Evolutionary conservation across 2,888 invertebrate genomes (phyloP).

Genomic region (Drosophila nr. perissopoda): DNA sequence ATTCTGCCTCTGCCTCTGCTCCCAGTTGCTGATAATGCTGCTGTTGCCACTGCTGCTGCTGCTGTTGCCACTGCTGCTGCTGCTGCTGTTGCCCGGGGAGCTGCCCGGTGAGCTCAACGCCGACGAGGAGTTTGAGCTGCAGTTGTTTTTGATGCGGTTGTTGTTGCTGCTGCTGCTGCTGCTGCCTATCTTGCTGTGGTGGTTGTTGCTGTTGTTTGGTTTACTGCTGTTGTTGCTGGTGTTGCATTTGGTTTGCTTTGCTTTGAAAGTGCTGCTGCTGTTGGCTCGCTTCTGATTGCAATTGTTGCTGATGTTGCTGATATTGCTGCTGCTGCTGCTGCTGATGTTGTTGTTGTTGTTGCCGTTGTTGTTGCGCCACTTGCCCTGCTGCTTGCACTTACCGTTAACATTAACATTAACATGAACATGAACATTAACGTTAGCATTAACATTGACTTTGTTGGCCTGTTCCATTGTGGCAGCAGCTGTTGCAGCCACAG

Average conservation of each 20-base stretch:
- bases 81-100: slow-evolving; percentile 72
- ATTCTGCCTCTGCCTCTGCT: slow-evolving; percentile 31
- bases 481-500: slow-evolving; percentile 24
- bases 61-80: slow-evolving; percentile 49
- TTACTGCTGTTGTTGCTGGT: slow-evolving; percentile 28
- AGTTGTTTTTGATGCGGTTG: slow-evolving; percentile 29
- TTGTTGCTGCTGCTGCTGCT: slow-evolving; percentile 31
- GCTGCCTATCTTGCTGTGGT: slow-evolving; percentile 35
- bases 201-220: slow-evolving; percentile 37
- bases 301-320: background rate
- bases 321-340: slow-evolving; percentile 9
- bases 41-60: slow-evolving; percentile 7
- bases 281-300: slow-evolving; percentile 20
- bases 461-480: slow-evolving; percentile 3
- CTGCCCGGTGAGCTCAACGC: slow-evolving; percentile 73
- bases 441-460: slow-evolving; percentile 9
- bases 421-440: slow-evolving; percentile 1
- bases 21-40: slow-evolving; percentile 7
- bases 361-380: slow-evolving; percentile 48
- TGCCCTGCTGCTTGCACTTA: slow-evolving; percentile 44
- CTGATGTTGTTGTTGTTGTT: slow-evolving; percentile 14
- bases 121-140: slow-evolving; percentile 55
- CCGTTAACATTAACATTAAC: background rate
- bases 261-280: slow-evolving; percentile 20
- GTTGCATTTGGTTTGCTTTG: slow-evolving; percentile 37